Percentiles rank a stretch among this genome's conserved stretches.
Evolutionary conservation across 2,113 vertebrate species (phyloP).

Genomic region (Empidonax traillii): DNA sequence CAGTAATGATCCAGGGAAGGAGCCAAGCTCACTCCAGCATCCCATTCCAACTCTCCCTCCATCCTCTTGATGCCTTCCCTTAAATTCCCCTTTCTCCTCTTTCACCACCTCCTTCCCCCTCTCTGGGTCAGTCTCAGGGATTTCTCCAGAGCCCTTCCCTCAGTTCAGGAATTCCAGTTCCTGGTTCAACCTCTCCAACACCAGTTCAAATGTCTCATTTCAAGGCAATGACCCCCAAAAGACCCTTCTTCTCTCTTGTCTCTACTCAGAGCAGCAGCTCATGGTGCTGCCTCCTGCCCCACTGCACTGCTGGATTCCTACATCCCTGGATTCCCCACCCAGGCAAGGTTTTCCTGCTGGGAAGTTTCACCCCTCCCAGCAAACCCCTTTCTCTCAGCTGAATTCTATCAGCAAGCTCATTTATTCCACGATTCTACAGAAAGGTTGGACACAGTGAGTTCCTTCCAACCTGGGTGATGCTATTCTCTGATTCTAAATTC

Average conservation of each 20-base stretch:
- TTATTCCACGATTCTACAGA: not conserved
- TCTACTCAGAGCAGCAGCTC: not conserved
- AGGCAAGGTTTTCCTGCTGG: not conserved
- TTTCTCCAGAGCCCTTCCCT: conserved; percentile 2
- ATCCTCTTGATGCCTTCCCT: not conserved
- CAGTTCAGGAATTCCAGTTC: not conserved
- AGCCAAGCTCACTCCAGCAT: not conserved
- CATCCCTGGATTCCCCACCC: not conserved
- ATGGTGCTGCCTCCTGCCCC: accelerated
- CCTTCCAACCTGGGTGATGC: not conserved
- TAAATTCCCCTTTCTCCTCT: not conserved
- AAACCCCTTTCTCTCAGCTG: not conserved
- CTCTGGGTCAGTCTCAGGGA: not conserved
- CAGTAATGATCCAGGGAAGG: not conserved
- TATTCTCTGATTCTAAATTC: not conserved
- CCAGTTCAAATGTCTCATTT: not conserved
- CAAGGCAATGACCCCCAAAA: not conserved
- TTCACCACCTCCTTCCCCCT: not conserved
- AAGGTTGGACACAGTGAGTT: accelerated
- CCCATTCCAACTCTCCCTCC: not conserved
- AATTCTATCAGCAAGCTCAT: not conserved
- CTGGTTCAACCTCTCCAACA: not conserved
- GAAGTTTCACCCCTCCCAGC: not conserved
- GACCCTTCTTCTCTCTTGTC: not conserved
- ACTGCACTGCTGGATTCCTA: accelerated